Percentiles rank a stretch among this genome's conserved stretches.
These are phyloP conservation scores for Fragum whitleyi DNA, from an alignment of 2,888 invertebrate genomes.

Conservation along the genomic window DNA sequence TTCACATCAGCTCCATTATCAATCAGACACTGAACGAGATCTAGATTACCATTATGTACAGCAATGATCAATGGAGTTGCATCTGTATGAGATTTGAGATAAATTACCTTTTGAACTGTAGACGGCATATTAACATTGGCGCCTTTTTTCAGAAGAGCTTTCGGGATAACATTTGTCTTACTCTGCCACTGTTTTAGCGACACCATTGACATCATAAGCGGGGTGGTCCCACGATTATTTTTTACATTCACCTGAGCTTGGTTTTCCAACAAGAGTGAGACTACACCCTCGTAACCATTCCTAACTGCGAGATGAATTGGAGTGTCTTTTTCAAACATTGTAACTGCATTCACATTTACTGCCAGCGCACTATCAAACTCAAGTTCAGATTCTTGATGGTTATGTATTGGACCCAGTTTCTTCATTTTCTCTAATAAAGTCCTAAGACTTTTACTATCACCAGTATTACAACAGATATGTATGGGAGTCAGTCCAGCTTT, in stretches of 20 bases:
- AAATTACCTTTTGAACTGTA: slow-evolving; percentile 38
- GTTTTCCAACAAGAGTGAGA: slow-evolving; percentile 66
- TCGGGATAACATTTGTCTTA: slow-evolving; percentile 58
- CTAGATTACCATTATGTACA: slow-evolving; percentile 68
- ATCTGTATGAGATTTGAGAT: slow-evolving; percentile 23
- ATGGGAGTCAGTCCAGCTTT: slow-evolving; percentile 61
- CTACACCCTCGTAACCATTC: slow-evolving; percentile 63
- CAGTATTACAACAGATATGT: slow-evolving; percentile 62
- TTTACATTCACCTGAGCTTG: slow-evolving; percentile 72
- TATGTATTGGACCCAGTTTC: neutral
- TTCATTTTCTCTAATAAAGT: slow-evolving; percentile 35
- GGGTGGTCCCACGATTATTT: slow-evolving; percentile 69
- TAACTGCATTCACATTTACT: slow-evolving; percentile 54
- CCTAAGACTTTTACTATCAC: slow-evolving; percentile 52
- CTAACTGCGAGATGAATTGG: slow-evolving; percentile 63
- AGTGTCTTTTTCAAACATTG: slow-evolving; percentile 54
- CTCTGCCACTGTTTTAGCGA: slow-evolving; percentile 46
- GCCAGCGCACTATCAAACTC: slow-evolving; percentile 51
- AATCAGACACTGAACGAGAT: slow-evolving; percentile 68
- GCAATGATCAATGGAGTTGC: slow-evolving; percentile 75
- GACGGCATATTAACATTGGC: slow-evolving; percentile 66
- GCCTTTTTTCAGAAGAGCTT: slow-evolving; percentile 69
- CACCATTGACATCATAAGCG: slow-evolving; percentile 67
- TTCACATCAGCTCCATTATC: slow-evolving; percentile 73
- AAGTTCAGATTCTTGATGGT: slow-evolving; percentile 13